These are phyloP conservation scores for Coturnix japonica DNA, from an alignment of 2,113 vertebrate genomes.

Conservation along the genomic window DNA sequence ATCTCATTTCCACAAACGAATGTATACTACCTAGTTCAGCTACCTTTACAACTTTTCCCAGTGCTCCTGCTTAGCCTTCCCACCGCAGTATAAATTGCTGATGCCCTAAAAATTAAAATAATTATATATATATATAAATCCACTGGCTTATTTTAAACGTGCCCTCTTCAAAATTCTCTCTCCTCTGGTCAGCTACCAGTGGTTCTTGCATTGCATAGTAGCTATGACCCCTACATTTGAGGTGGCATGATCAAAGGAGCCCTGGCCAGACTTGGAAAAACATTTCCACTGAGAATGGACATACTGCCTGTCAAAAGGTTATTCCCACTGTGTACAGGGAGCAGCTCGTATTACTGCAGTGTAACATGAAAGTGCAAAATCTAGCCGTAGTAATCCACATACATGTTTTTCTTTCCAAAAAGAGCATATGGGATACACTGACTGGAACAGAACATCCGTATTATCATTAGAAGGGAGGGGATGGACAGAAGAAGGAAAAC, in stretches of 20 bases:
- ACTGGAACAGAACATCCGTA: constrained; percentile 72
- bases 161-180: constrained; percentile 46
- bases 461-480: constrained; percentile 67
- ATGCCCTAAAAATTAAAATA: not conserved
- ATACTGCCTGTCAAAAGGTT: constrained; percentile 92
- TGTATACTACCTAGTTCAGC: not conserved
- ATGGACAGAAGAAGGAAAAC: not conserved
- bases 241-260: constrained; percentile 89
- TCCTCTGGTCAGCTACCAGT: constrained; percentile 64
- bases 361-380: constrained; percentile 89
- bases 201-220: constrained; percentile 79
- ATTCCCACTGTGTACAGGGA: constrained; percentile 87
- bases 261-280: constrained; percentile 92
- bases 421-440: constrained; percentile 81
- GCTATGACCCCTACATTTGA: constrained; percentile 84
- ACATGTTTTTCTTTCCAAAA: constrained; percentile 86
- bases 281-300: constrained; percentile 92
- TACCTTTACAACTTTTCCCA: constrained; percentile 30
- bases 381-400: constrained; percentile 83
- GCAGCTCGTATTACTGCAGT: constrained; percentile 88
- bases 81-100: not conserved
- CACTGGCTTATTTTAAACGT: constrained; percentile 41
- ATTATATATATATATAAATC: not conserved
- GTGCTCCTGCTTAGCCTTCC: not conserved
- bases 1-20: not conserved